Evolutionary conservation across 2,797 vertebrate species (phyloP).

Genomic region (Hemibagrus guttatus): DNA sequence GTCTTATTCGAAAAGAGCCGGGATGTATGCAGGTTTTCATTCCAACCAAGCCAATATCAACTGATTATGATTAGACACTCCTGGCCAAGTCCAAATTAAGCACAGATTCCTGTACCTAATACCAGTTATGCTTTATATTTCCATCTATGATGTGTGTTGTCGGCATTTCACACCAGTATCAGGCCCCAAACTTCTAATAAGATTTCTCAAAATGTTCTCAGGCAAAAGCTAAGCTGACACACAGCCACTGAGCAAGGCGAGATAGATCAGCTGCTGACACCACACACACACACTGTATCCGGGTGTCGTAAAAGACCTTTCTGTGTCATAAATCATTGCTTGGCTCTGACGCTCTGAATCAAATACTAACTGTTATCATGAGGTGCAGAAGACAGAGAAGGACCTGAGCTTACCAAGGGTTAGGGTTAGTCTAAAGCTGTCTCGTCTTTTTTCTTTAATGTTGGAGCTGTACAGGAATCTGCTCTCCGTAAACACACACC

Average conservation of each 20-base stretch:
- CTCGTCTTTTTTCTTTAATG: not conserved
- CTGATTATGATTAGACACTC: too few species aligned
- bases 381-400: not conserved
- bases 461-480: conserved; percentile 33
- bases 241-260: not conserved
- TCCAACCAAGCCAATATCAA: too few species aligned
- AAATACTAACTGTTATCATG: not conserved
- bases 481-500: conserved; percentile 32
- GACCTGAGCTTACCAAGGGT: conserved; percentile 25
- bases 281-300: not conserved
- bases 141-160: not conserved
- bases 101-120: not conserved
- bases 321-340: not conserved
- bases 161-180: not conserved
- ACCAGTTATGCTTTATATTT: not conserved
- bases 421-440: not conserved
- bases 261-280: not conserved
- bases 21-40: too few species aligned
- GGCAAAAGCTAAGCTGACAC: not conserved
- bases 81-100: too few species aligned
- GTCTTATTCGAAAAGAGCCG: too few species aligned
- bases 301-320: not conserved
- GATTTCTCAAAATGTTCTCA: not conserved
- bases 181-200: not conserved
- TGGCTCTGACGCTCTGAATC: not conserved